Base-by-base conservation (phyloP, 2,797 vertebrate species). In the Crocidura indochinensis region DNA sequence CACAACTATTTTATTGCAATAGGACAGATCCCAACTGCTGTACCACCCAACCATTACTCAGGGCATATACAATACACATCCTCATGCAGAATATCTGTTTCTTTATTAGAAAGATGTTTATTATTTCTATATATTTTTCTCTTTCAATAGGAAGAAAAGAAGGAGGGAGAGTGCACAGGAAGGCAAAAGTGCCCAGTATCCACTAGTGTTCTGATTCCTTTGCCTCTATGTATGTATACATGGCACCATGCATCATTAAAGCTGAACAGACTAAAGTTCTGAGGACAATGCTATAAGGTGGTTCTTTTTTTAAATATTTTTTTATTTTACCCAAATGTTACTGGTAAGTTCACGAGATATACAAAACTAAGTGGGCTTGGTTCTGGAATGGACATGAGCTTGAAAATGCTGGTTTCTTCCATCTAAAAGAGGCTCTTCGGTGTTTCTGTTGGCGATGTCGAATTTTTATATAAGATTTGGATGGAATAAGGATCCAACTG, bases 131-230 rank as follows among this genome's bases (percentile, higher is more conserved):
- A 1, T 27, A 20, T 17, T 46, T 2, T 7, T n/a, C 19, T 60
- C 56, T 60, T 60, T 76, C 26, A 79, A 51, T 19, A 22, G 15
- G 74, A 87, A 84, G 7, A 46, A 82, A 84, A 64, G n/a, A 49
- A 49, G 49, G 80, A 60, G 29, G 10, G n/a, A 60, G 0, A 27
- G 27, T 31, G 17, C 5, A 56, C 0, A 53, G 1, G 1, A 2
- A 56, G 10, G 10, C 38, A 27, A 31, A 64, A 77, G 1, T 12
- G 6, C 7, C 22, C 4, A 15, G 22, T 17, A 22, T 47, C 10
- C 17, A 3, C 5, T 2, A 17, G 20, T 6, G 9, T 17, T 8
- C 19, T 4, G 3, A 60, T 60, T 60, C 17, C 56, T 17, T 9
- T 44, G 8, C 24, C 8, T 71, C 38, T 38, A 24, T 8, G 1